These are phyloP conservation scores for Drosophila baimaii DNA, from an alignment of 1,140 invertebrate species.

Conservation along the genomic window DNA sequence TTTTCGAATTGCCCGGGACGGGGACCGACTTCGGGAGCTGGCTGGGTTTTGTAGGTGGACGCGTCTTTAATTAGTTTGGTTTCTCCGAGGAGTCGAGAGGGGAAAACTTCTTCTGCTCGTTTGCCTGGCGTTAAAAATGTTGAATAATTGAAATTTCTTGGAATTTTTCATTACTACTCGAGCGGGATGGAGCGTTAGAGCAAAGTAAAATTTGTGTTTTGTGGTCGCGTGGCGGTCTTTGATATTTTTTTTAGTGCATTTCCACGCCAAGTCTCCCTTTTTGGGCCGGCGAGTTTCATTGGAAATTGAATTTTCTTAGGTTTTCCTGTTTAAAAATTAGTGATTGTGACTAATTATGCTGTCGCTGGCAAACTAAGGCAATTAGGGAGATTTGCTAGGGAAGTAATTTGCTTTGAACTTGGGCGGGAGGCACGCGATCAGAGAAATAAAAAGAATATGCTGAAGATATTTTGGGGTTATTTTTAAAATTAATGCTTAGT, in stretches of 20 bases:
- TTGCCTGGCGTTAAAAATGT: constrained; percentile 81
- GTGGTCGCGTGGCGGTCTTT: constrained; percentile 71
- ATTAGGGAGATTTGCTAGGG: constrained; percentile 21
- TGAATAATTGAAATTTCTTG: constrained; percentile 81
- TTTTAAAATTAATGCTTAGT: too few species aligned
- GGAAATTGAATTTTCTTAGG: constrained; percentile 56
- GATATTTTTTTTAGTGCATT: constrained; percentile 48
- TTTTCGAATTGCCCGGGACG: constrained; percentile 48
- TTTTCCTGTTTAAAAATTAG: constrained; percentile 51
- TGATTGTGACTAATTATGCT: constrained; percentile 69
- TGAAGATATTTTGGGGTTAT: background rate
- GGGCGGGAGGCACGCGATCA: background rate
- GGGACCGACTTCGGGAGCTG: constrained; percentile 26
- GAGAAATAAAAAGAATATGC: background rate
- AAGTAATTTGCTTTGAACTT: constrained; percentile 19
- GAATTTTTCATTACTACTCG: constrained; percentile 73
- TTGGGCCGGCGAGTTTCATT: constrained; percentile 41
- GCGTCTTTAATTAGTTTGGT: constrained; percentile 77
- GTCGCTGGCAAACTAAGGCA: constrained; percentile 31
- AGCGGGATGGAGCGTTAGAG: constrained; percentile 21
- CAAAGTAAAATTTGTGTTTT: constrained; percentile 54
- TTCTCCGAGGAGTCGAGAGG: constrained; percentile 31
- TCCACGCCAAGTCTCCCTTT: constrained; percentile 1
- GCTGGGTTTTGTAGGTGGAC: constrained; percentile 72
- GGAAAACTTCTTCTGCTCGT: constrained; percentile 45